Base-by-base conservation (phyloP, 1,140 invertebrate species). In the Leptinotarsa undecemlineata region DNA sequence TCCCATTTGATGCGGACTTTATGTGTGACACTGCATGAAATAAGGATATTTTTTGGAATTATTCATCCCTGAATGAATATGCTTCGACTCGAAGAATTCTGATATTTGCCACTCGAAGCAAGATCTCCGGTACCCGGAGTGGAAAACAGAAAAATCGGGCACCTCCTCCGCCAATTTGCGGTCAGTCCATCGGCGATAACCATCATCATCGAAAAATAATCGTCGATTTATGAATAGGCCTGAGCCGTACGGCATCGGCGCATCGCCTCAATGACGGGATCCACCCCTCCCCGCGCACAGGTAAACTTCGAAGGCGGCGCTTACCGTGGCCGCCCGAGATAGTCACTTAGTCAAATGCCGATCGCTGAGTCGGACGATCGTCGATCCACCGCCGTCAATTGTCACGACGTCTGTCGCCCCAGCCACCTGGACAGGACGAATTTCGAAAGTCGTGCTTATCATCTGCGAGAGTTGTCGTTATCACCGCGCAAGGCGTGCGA, bases 321-420 rank as follows among this genome's bases (percentile, higher is more conserved):
- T 79, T 77, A 71, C 71, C 60, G 79, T 80, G 76, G 33, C 80
- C 77, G 78, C 80, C 81, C 80, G 71, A 77, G 77, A 72, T 72
- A 80, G 78, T 82, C 82, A 81, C 80, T 84, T 83, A 84, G 83
- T 84, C 81, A 84, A 83, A 80, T 81, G 81, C 82, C 80, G 81
- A 74, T 76, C 80, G 79, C 72, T 68, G 78, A 77, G 77, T 73
- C 72, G 77, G 73, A 60, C 51, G 77, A 42, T 42, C 33, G 33
- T 42, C 33, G 33, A 42, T 42, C 33, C 33, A 42, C 33, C 79
- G 78, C 74, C 71, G 74, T 79, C 80, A 78, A 79, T 79, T 71
- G 71, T 75, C 78, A 80, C 77, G 70, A 63, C 75, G 75, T 69
- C 77, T 47, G 42, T 67, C 72, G 72, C 48, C 51, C 64, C 48